Conservation (phyloP, 2,113 vertebrate genomes). For the Xyliphius kryptos region DNA sequence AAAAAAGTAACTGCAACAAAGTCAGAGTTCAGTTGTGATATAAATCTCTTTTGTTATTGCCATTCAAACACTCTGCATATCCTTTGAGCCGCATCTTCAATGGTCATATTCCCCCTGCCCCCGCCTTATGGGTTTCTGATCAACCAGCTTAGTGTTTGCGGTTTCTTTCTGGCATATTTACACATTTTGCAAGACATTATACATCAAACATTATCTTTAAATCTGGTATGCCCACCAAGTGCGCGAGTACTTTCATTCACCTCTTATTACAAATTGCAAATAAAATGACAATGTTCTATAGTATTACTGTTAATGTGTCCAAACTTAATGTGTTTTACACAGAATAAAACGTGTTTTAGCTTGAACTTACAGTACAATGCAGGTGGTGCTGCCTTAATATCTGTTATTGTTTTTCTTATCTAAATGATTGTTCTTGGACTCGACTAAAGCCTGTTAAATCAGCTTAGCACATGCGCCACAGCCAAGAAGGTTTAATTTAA, state of each 20-base stretch:
- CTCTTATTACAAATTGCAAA: too few relatives aligned
- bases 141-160: not conserved
- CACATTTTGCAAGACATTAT: not conserved
- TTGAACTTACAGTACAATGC: conserved; percentile 42
- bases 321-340: not conserved
- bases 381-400: conserved; percentile 51
- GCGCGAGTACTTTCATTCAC: too few relatives aligned
- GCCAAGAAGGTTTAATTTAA: conserved; percentile 68
- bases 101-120: not conserved
- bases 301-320: too few relatives aligned
- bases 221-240: too few relatives aligned
- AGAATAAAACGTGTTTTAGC: not conserved
- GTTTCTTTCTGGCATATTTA: not conserved
- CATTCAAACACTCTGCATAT: too few relatives aligned
- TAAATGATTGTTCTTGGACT: conserved; percentile 63
- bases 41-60: too few relatives aligned
- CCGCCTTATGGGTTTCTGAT: not conserved
- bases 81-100: not conserved
- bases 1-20: too few relatives aligned
- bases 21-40: too few relatives aligned
- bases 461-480: conserved; percentile 70
- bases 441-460: conserved; percentile 68
- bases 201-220: not conserved
- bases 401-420: conserved; percentile 65
- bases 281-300: too few relatives aligned